phyloP scores from a whole-genome alignment of 2,888 invertebrate species.

The Cephus spinipes region DNA sequence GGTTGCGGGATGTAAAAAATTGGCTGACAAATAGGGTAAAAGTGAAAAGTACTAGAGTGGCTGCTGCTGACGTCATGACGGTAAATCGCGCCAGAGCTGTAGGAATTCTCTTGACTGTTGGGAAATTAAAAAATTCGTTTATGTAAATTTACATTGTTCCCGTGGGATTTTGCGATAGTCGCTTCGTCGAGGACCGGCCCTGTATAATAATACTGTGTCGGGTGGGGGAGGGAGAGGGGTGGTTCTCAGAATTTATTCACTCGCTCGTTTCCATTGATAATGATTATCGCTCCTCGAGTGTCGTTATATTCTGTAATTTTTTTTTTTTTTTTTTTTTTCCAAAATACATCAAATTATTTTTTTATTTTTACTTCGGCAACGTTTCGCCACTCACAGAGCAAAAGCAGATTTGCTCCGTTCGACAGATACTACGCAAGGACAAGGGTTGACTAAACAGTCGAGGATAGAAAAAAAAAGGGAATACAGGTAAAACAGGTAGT shows the following conservation, averaged over 20 bases:
- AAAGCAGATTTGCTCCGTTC: no score
- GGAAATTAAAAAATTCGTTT: slow-evolving; percentile 9
- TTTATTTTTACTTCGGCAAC: no score
- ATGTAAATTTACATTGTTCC: slow-evolving; percentile 4
- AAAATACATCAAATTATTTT: not conserved
- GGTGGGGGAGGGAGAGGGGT: no score
- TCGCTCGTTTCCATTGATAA: not conserved
- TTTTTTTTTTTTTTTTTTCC: no score
- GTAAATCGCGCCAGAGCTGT: not conserved
- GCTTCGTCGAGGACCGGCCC: not conserved
- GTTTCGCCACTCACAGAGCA: no score
- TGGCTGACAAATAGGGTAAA: not conserved
- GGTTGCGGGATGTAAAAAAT: not conserved
- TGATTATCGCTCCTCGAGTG: not conserved
- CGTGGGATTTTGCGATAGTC: slow-evolving; percentile 8
- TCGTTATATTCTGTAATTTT: not conserved
- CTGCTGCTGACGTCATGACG: not conserved
- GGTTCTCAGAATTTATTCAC: not conserved
- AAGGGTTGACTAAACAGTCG: no score
- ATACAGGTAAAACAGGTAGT: not conserved
- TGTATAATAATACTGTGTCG: not conserved
- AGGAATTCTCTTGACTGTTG: not conserved
- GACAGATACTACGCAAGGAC: no score
- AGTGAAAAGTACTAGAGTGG: not conserved
- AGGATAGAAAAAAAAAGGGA: no score